These are phyloP conservation scores for Pteruthius melanotis DNA, from an alignment of 2,113 vertebrate species.

Conservation along the genomic window DNA sequence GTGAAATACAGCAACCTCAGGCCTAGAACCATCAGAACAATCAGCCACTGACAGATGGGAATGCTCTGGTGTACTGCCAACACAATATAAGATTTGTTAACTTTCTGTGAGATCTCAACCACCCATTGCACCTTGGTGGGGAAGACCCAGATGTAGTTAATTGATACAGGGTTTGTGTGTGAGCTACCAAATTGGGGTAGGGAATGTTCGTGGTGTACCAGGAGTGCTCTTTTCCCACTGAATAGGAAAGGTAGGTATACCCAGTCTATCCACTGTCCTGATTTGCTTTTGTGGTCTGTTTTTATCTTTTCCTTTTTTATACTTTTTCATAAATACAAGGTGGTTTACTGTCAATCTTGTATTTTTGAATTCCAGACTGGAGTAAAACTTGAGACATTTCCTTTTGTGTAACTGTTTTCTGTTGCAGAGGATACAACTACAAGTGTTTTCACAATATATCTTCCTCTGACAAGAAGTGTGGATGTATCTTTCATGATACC, in stretches of 20 bases:
- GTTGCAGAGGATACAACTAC: neutral
- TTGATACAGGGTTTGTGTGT: neutral
- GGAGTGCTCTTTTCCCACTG: neutral
- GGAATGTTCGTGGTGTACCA: neutral
- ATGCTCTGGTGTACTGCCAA: neutral
- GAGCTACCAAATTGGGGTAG: neutral
- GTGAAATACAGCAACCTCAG: neutral
- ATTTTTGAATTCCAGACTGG: neutral
- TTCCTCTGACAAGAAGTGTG: neutral
- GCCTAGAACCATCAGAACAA: neutral
- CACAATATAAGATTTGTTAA: neutral
- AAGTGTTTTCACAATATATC: fast-evolving
- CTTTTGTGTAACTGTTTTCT: neutral
- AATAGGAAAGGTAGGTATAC: neutral
- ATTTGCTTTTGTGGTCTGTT: neutral
- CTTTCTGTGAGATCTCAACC: neutral
- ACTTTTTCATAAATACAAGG: neutral
- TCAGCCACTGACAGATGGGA: neutral
- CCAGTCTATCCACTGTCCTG: neutral
- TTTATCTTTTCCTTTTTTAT: neutral
- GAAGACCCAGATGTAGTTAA: neutral
- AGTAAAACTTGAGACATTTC: neutral
- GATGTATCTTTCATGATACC: neutral
- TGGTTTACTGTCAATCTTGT: neutral
- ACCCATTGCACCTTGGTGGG: neutral